Percentiles rank a stretch among this genome's conserved stretches.
These are phyloP conservation scores for Stenurella melanura DNA, from an alignment of 2,888 invertebrate genomes.

Conservation along the genomic window DNA sequence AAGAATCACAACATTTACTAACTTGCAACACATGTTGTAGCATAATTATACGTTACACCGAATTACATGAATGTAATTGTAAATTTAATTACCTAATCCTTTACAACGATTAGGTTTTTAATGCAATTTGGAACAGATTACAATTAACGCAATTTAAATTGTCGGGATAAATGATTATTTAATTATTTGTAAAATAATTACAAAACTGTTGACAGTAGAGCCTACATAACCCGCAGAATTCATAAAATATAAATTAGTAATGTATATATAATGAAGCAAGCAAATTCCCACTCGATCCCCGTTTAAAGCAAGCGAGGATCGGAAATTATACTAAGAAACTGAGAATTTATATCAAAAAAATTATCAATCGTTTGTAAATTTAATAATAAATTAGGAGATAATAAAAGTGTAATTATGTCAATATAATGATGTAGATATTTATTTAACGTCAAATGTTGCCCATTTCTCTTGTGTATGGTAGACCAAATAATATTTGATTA, in stretches of 20 bases:
- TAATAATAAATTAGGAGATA: no score
- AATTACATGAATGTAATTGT: not conserved
- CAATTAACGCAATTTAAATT: not conserved
- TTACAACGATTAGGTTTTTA: not conserved
- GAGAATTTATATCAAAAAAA: not conserved
- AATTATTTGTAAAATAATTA: conserved; percentile 1
- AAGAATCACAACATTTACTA: no score
- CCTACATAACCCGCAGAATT: not conserved
- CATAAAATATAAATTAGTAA: not conserved
- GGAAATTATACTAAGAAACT: not conserved
- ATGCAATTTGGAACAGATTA: not conserved
- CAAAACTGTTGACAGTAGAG: not conserved
- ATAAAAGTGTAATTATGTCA: no score
- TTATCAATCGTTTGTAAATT: no score
- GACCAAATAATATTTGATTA: no score
- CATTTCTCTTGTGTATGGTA: no score
- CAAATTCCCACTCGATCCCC: not conserved
- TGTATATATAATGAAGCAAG: not conserved
- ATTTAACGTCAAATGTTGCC: no score
- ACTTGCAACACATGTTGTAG: not conserved
- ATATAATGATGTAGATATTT: no score
- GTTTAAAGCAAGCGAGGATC: not conserved
- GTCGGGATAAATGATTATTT: not conserved
- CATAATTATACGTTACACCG: not conserved
- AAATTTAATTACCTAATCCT: not conserved